phyloP scores from a whole-genome alignment of 2,113 vertebrate genomes.

The Eulacestoma nigropectus region DNA sequence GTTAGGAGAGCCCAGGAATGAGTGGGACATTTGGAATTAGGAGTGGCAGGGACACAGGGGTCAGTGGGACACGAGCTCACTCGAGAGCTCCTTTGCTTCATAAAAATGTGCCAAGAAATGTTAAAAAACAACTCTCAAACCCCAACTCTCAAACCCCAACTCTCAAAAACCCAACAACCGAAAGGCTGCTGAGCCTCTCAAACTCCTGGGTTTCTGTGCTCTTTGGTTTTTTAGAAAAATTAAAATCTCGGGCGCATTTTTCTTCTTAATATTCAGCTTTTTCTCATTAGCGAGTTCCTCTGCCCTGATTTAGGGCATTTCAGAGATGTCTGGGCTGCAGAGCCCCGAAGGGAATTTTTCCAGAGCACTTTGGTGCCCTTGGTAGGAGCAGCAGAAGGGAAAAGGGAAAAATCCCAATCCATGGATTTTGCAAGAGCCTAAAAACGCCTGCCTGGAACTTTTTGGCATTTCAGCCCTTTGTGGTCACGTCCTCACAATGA shows the following conservation, averaged over 20 bases:
- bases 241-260: background rate
- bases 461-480: background rate
- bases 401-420: background rate
- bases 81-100: background rate
- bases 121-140: background rate
- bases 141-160: background rate
- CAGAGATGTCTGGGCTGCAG: background rate
- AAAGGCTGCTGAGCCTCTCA: background rate
- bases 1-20: background rate
- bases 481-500: accelerated
- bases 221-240: background rate
- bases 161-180: background rate
- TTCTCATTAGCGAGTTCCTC: background rate
- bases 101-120: background rate
- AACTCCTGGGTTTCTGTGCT: background rate
- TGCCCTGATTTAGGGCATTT: background rate
- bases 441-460: background rate
- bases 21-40: background rate
- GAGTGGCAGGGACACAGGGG: background rate
- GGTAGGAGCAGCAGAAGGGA: background rate
- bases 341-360: background rate
- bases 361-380: background rate
- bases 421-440: background rate
- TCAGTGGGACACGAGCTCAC: background rate
- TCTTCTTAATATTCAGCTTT: background rate